Conservation (phyloP, 2,797 vertebrate genomes). For the Arnoldichthys spilopterus region DNA sequence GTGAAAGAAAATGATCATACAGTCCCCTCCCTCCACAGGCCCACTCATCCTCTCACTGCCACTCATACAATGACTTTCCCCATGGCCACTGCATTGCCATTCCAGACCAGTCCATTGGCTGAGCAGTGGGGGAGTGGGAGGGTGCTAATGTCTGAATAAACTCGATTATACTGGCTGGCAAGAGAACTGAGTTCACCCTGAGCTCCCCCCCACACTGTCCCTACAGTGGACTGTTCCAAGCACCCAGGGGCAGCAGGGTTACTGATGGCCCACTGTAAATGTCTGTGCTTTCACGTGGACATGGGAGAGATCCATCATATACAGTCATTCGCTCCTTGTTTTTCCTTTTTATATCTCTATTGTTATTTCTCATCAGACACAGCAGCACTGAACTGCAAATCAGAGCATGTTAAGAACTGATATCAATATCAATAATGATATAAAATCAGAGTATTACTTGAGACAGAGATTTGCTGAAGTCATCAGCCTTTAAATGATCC, state of each 20-base stretch:
- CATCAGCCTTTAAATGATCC: too few species aligned
- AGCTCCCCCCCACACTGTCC: slow-evolving; percentile 20
- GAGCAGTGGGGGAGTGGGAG: slow-evolving; percentile 68
- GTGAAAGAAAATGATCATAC: not conserved
- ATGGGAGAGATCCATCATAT: not conserved
- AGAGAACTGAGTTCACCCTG: slow-evolving; percentile 33
- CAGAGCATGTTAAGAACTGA: not conserved
- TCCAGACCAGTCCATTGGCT: slow-evolving; percentile 60
- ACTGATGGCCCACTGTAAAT: slow-evolving; percentile 13
- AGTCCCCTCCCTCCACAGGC: not conserved
- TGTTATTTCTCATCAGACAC: slow-evolving; percentile 7
- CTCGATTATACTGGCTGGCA: slow-evolving; percentile 68
- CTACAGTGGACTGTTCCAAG: slow-evolving; percentile 11
- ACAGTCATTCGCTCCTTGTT: slow-evolving; percentile 12
- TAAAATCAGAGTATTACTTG: too few species aligned
- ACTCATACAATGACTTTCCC: slow-evolving; percentile 62
- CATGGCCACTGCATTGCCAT: slow-evolving; percentile 60
- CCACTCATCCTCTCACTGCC: slow-evolving; percentile 26
- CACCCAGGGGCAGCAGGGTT: slow-evolving; percentile 23
- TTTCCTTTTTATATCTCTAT: slow-evolving; percentile 44
- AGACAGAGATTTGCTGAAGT: too few species aligned
- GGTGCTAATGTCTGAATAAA: slow-evolving; percentile 65
- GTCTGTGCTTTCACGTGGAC: slow-evolving; percentile 6
- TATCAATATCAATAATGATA: too few species aligned
- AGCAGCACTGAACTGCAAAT: not conserved